Evolutionary conservation across 2,113 vertebrate genomes (phyloP), one percentile per base, ranked within the genome.

Genomic region (Phalacrocorax aristotelis): DNA sequence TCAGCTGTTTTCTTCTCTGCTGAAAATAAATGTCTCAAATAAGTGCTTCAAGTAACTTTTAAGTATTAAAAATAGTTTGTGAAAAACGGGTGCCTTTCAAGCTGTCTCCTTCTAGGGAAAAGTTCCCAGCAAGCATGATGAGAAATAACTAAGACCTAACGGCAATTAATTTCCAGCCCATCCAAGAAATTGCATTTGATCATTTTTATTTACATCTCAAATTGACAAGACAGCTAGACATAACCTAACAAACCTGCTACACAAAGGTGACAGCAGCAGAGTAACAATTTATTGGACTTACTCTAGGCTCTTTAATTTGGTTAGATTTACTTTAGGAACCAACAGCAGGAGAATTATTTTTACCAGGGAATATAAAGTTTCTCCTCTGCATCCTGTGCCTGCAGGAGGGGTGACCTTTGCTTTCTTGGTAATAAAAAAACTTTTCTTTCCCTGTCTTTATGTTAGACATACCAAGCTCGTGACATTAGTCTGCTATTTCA

Each of bases 61-160:
- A 87, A 96, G 90, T 85, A 93, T 96, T 92, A 97, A 95, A 97
- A 96, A 95, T 95, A 96, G 90, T 65, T 91, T 77, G 89, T 82
- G 91, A 95, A 95, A 97, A 93, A 93, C 1, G 36, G 29, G 42
- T 93, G 55, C 60, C 70, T 94, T 95, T 95, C 83, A 95, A 94
- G 71, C 23, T 54, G 51, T 93, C 89, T 96, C 94, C 89, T 94
- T 94, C 91, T 95, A 97, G 70, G 94, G 95, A 84, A 81, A 85
- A 85, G 75, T 89, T 95, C 80, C 75, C 95, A 88, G 78, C 49
- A 77, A 83, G 71, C 23, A 80, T 6, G 62, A 70, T 78, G 85
- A 89, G 51, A 96, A 94, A 82, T 62, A 95, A 85, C 32, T 61
- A 69, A 87, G 77, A 84, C 44, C 46, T 57, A 87, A 49, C 11